Base-by-base conservation (phyloP, 2,113 vertebrate genomes). In the Aspiorhynchus laticeps region DNA sequence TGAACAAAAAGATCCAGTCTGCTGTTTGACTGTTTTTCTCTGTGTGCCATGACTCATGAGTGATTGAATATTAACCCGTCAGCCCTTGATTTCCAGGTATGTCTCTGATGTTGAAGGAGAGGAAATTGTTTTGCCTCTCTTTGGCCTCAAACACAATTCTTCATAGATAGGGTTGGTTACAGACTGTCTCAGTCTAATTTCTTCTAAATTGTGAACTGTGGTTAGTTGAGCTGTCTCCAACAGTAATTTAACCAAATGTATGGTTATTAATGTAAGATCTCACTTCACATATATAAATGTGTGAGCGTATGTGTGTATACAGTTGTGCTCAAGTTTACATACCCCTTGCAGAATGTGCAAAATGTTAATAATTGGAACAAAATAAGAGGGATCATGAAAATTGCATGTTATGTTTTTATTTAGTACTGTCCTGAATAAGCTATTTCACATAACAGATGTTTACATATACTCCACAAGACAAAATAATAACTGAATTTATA, bases 51-150 rank as follows among this genome's bases (percentile, higher is more conserved):
- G 28, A 73, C 67, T 0, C 21, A 8, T 38, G 28, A 73, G 82
- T 0, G 17, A 38, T 26, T 71, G 65, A 73, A 56, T 48, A 84
- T 84, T 24, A 51, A 24, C 65, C 43, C 67, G 10, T 73, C 11
- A 38, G 67, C 67, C 46, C 48, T 84, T 56, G 82, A 56, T 41
- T 41, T 84, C 14, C 31, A 74, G 46, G 67, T 38, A 36, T 48
- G 43, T 59, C 33, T 84, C 82, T 56, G 69, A 74, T 84, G 33
- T 84, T 51, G 3, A 59, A 24, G 2, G 33, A 41, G 46, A 74
- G 67, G 82, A 84, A 84, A 84, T 84, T 15, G 46, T 84, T 59
- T 84, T 51, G 21, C 67, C 14, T 59, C 24, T 24, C 67, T 73
- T n/a, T 59, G 31, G 31, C 48, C 33, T 14, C 28, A 74, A 41